Percentiles rank a stretch among this genome's conserved stretches.
These are phyloP conservation scores for Glaucopsyche alexis DNA, from an alignment of 2,888 invertebrate species.

Conservation along the genomic window DNA sequence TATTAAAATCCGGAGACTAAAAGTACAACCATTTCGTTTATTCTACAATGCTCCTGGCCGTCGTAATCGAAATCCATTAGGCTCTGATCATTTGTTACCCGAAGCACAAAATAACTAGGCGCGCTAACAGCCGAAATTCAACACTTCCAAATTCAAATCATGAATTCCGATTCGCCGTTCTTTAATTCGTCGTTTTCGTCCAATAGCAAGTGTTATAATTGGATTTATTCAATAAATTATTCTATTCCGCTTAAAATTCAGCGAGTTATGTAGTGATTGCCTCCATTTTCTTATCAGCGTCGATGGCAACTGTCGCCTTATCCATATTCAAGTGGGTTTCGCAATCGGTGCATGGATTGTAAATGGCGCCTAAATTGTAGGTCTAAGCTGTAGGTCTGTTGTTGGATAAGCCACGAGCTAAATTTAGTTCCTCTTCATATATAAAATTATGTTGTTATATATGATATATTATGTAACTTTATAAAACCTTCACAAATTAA, in stretches of 20 bases:
- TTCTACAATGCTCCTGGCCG: not conserved
- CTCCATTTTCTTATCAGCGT: conserved; percentile 27
- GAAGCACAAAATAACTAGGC: conserved; percentile 15
- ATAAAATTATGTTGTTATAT: not conserved
- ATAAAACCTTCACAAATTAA: not conserved
- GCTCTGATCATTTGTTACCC: conserved; percentile 11
- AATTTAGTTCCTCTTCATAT: not conserved
- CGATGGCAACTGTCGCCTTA: conserved; percentile 36
- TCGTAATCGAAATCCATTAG: conserved; percentile 12
- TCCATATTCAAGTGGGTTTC: conserved; percentile 42
- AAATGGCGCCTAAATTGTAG: conserved; percentile 28
- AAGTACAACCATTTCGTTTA: not conserved
- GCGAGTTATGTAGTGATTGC: conserved; percentile 24
- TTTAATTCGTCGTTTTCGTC: not conserved
- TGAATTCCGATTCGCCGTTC: conserved; percentile 13
- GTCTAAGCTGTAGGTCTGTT: conserved; percentile 28
- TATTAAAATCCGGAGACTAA: no score
- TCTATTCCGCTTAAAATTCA: conserved; percentile 20
- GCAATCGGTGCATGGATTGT: conserved; percentile 39
- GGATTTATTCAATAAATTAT: conserved; percentile 25
- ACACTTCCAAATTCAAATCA: conserved; percentile 18
- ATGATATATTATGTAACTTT: not conserved
- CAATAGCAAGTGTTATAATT: conserved; percentile 2
- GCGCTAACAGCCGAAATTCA: conserved; percentile 9
- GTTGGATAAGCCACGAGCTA: not conserved